Evolutionary conservation across 2,113 vertebrate genomes (phyloP), one percentile per base, ranked within the genome.

Genomic region (Thinocorus orbignyianus): DNA sequence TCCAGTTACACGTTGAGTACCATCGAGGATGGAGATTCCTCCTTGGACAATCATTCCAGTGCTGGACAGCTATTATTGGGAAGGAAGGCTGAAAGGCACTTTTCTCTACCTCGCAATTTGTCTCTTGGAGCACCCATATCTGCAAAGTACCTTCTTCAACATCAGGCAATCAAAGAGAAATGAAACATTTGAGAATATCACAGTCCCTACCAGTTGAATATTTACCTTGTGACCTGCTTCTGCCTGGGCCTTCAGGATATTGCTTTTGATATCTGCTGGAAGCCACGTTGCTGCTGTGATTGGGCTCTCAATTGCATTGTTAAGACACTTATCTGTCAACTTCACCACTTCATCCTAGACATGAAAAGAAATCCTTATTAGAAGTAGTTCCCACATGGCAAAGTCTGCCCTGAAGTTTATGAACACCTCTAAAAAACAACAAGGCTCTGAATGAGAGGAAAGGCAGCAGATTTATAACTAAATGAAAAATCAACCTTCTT

Each of bases 231-330:
- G 95, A 4, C 97, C 98, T 62, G 98, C 98, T 95, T 99, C 99
- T 7, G 95, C 98, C 89, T 99, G 99, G 54, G 99, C 99, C 94
- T 99, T 99, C 69, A 99, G 97, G 97, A 99, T 99, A 97, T 99
- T 99, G 95, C 99, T 99, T 96, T 99, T 99, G 88, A 99, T 97
- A 91, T 99, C 98, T 71, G 98, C 98, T 64, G 99, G 98, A 81
- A 97, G 91, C 93, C 97, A 98, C 14, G 97, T 57, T 1, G 98
- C 96, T 90, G 97, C 94, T 68, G 94, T 1, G 0, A 92, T 57
- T 10, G 99, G 98, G 94, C 98, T 99, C 61, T 98, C 98, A 25
- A 98, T 97, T 22, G 98, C 91, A 60, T 98, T 99, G 98, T 98
- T 99, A 92, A 99, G 98, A 95, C 97, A 98, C 95, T 99, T 99